Percentiles rank a stretch among this genome's conserved stretches.
Conservation (phyloP, 92 coral and sea anemone species). For the Palythoa grandis region DNA sequence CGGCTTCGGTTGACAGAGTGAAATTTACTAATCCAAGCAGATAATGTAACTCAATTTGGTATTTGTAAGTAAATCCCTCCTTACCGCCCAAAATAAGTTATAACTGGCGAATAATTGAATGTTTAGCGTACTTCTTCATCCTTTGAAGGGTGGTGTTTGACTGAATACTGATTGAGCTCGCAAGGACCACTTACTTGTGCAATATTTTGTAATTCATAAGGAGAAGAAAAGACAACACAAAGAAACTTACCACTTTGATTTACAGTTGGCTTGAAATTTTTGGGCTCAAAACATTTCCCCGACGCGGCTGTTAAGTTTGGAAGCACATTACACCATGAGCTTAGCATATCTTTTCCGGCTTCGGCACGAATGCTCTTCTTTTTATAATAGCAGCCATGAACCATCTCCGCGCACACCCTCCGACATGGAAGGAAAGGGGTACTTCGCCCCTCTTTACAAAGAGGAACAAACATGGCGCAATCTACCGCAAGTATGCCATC, state of each 20-base stretch:
- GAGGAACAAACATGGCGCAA: neutral
- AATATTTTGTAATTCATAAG: neutral
- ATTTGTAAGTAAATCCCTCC: too few relatives aligned
- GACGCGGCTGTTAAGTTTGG: conserved; percentile 17
- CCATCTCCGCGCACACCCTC: conserved; percentile 22
- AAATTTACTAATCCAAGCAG: too few relatives aligned
- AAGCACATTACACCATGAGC: neutral
- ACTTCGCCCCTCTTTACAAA: conserved; percentile 1
- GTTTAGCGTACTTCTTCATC: too few relatives aligned
- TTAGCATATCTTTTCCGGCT: neutral
- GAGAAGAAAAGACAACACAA: too few relatives aligned
- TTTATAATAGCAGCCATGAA: neutral
- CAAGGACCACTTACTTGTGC: neutral
- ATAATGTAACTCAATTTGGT: too few relatives aligned
- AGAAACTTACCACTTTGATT: conserved; percentile 14
- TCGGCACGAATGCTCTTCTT: neutral
- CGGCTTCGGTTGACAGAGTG: too few relatives aligned
- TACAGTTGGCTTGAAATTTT: neutral
- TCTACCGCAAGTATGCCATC: neutral
- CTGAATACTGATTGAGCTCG: too few relatives aligned
- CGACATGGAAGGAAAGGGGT: conserved; percentile 1
- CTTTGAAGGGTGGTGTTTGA: too few relatives aligned
- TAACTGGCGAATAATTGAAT: too few relatives aligned
- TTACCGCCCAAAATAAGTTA: too few relatives aligned
- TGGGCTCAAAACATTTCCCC: conserved; percentile 8